Evolutionary conservation across 2,888 invertebrate genomes (phyloP).

Genomic region (Tromatobia lineatoria): DNA sequence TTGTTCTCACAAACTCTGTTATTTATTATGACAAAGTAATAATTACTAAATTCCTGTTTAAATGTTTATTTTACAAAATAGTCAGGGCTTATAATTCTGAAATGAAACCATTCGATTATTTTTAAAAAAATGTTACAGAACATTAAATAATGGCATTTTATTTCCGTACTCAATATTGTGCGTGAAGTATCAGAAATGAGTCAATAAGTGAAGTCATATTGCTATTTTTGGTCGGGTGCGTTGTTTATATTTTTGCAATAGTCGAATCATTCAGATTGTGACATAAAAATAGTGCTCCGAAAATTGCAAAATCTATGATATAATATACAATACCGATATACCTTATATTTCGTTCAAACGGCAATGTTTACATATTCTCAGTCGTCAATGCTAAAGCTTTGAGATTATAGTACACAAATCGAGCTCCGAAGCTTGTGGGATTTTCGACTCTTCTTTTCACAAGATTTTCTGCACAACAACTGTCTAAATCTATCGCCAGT

Average conservation of each 20-base stretch:
- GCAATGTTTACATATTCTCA: constrained; percentile 28
- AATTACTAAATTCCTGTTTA: background rate
- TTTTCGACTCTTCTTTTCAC: background rate
- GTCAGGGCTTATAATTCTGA: too few species aligned
- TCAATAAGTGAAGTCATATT: constrained; percentile 13
- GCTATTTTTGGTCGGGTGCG: background rate
- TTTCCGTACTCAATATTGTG: constrained; percentile 15
- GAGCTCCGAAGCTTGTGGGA: background rate
- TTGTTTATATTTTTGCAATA: too few species aligned
- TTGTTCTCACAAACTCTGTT: background rate
- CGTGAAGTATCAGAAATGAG: constrained; percentile 29
- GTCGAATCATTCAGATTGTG: too few species aligned
- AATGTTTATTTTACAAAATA: background rate
- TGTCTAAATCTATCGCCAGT: background rate
- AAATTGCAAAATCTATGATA: too few species aligned
- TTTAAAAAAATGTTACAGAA: too few species aligned
- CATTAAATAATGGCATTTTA: background rate
- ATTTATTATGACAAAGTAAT: background rate
- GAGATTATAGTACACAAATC: background rate
- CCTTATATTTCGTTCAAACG: constrained; percentile 11
- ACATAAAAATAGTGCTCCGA: too few species aligned
- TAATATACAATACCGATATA: too few species aligned
- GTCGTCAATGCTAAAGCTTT: background rate
- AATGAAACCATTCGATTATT: too few species aligned
- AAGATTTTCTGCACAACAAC: background rate